These are phyloP conservation scores for Neogobius melanostomus DNA, from an alignment of 2,113 vertebrate species.

Conservation along the genomic window DNA sequence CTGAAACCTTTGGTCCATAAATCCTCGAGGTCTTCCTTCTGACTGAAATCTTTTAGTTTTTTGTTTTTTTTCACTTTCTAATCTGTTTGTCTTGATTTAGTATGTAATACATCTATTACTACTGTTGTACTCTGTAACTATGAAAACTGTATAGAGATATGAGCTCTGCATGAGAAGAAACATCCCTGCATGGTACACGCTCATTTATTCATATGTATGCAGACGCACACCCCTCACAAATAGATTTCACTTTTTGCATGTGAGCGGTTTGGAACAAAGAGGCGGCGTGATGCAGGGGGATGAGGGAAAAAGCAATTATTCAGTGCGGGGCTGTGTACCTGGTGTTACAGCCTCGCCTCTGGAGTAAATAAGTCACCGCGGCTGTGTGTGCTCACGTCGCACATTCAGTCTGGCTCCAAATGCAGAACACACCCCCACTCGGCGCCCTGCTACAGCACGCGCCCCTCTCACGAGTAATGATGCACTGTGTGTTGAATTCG, in stretches of 20 bases:
- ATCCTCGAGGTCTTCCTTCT: no score
- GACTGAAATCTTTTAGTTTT: no score
- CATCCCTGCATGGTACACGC: constrained; percentile 16
- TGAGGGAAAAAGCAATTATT: constrained; percentile 72
- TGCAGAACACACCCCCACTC: constrained; percentile 36
- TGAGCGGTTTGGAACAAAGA: constrained; percentile 68
- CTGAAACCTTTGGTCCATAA: no score
- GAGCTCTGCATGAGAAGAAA: constrained; percentile 3
- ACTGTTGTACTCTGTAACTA: neutral
- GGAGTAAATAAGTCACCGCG: constrained; percentile 72
- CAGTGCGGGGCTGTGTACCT: constrained; percentile 58
- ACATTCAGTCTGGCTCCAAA: constrained; percentile 52
- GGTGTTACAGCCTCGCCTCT: constrained; percentile 66
- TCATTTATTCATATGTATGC: constrained; percentile 63
- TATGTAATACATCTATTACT: no score
- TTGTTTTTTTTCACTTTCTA: no score
- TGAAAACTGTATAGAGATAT: neutral
- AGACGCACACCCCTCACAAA: constrained; percentile 57
- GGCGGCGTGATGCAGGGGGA: constrained; percentile 45
- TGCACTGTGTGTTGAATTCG: constrained; percentile 63
- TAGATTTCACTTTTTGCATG: constrained; percentile 61
- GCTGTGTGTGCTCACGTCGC: constrained; percentile 51
- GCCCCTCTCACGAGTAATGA: constrained; percentile 59
- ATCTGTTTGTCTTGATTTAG: no score
- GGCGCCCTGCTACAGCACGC: constrained; percentile 59